Base-by-base conservation (phyloP, 2,113 vertebrate genomes). In the Fulmarus glacialis region DNA sequence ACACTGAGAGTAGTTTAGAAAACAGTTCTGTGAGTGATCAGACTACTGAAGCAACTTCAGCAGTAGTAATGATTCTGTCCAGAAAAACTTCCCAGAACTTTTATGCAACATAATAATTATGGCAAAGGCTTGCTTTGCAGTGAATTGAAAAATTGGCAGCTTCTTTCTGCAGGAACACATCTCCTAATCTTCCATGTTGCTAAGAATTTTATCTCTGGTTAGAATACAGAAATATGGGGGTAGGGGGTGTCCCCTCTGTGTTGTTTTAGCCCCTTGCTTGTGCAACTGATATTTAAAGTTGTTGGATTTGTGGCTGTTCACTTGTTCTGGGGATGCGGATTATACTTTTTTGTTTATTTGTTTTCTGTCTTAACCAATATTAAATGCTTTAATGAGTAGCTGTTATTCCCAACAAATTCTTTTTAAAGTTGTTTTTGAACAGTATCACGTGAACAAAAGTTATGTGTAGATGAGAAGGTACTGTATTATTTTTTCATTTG, bases 211-310 rank as follows among this genome's bases (percentile, higher is more conserved):
- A 4, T 43, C 24, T 59, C n/a, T 83, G 24, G 8, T 52, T 55
- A 74, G 38, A 59, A 80, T 56, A 38, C 14, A 89, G 58, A 89
- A 90, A 64, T 84, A 17, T 1, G 5, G 15, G 17, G 7, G 10
- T 22, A 12, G 10, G 2, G 0, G 5, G 10, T 21, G 26, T 36
- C 59, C 34, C 36, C 3, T 52, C 40, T 50, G 8, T n/a, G 9
- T 6, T 78, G 42, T 58, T 84, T 73, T 59, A 83, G 53, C 40
- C 8, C 8, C 15, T 30, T 86, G 15, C 20, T 72, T 87, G 22
- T 67, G 42, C 66, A 82, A 5, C n/a, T 82, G 52, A 3, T 77
- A 40, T 6, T 77, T 91, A 14, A 40, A 63, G 15, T 50, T 55
- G n/a, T 68, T 78, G 73, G 20, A 55, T 70, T 53, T 59, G 13